These are phyloP conservation scores for Malurus alboscapulatus DNA, from an alignment of 2,113 vertebrate species.

Conservation along the genomic window DNA sequence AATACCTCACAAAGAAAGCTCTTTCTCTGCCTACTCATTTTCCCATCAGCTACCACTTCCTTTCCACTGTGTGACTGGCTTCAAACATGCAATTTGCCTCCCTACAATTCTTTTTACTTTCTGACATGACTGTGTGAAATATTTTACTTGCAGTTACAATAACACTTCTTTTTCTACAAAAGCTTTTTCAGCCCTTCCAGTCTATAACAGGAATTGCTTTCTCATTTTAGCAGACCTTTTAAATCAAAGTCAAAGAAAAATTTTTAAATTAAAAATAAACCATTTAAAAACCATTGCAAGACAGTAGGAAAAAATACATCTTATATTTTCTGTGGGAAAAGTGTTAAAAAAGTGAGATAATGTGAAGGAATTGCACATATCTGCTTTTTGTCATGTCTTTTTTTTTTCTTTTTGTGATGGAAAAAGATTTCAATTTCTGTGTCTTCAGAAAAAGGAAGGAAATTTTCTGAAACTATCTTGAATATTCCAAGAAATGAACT, in stretches of 20 bases:
- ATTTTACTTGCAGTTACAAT: background rate
- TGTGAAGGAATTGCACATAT: background rate
- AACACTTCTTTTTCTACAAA: background rate
- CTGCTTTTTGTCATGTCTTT: accelerated
- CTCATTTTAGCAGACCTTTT: background rate
- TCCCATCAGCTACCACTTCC: background rate
- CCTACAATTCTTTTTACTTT: background rate
- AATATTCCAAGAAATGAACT: background rate
- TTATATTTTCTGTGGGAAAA: background rate
- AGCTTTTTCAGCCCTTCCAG: background rate
- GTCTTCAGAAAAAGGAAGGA: background rate
- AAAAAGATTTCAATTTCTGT: background rate
- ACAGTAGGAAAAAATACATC: background rate
- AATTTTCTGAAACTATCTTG: background rate
- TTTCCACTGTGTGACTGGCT: background rate
- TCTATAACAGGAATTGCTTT: background rate
- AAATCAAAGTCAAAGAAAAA: background rate
- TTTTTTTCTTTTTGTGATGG: background rate
- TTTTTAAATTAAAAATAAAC: background rate
- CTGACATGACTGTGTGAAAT: background rate
- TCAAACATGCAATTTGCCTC: background rate
- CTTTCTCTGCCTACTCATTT: background rate
- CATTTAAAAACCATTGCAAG: background rate
- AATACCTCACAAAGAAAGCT: background rate
- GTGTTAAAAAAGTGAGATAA: background rate